Conservation (phyloP, 2,888 invertebrate genomes). For the Gortyna flavago region DNA sequence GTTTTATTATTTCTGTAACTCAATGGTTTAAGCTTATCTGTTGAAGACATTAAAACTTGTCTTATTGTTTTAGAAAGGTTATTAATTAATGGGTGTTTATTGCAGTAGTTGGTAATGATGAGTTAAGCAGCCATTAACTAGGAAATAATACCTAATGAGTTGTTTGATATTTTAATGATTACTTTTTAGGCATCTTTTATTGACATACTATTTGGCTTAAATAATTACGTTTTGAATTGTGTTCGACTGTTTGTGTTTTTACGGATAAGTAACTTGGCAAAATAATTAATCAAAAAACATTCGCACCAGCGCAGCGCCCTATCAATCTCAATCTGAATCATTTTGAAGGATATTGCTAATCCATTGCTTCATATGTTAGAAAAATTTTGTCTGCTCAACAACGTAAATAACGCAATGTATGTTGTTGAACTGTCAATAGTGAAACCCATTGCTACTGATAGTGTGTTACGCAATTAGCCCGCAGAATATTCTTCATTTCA, state of each 20-base stretch:
- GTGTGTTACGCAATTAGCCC: no score
- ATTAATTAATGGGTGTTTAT: slow-evolving; percentile 16
- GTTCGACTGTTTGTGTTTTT: background rate
- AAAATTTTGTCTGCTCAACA: no score
- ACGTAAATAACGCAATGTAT: no score
- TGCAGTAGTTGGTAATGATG: slow-evolving; percentile 14
- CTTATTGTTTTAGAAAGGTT: slow-evolving; percentile 17
- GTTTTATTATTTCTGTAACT: slow-evolving; percentile 44
- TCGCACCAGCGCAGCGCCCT: no score
- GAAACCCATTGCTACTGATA: no score
- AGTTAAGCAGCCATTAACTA: background rate
- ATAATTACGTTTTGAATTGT: background rate
- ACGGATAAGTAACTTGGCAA: background rate
- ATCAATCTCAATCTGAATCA: no score
- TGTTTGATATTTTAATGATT: background rate
- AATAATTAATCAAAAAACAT: background rate
- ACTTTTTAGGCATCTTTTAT: background rate
- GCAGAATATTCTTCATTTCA: no score
- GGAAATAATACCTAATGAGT: background rate
- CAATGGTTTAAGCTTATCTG: slow-evolving; percentile 13
- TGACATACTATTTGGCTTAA: background rate
- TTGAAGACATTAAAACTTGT: background rate
- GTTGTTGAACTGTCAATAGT: no score
- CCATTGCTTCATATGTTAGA: no score
- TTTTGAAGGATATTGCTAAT: no score